These are phyloP conservation scores for Nomada goodeniana DNA, from an alignment of 2,888 invertebrate species.

Conservation along the genomic window DNA sequence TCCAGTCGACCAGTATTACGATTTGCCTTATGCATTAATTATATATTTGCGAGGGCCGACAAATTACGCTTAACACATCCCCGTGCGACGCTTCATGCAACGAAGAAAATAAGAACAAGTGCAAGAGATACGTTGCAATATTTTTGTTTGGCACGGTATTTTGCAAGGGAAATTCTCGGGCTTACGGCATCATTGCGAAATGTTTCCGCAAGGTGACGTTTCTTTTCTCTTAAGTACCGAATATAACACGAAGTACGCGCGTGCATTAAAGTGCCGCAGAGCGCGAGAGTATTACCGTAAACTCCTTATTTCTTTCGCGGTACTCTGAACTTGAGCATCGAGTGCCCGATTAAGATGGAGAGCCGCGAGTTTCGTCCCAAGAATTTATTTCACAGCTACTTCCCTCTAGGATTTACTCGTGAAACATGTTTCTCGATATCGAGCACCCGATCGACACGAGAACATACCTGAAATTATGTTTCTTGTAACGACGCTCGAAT, in stretches of 20 bases:
- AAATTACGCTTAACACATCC: no score
- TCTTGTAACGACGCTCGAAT: no score
- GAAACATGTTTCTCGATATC: not conserved
- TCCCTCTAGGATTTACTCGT: not conserved
- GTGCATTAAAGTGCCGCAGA: not conserved
- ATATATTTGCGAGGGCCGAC: no score
- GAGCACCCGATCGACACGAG: no score
- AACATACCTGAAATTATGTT: no score
- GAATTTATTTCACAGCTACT: not conserved
- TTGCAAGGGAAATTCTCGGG: not conserved
- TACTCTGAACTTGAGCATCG: conserved; percentile 2
- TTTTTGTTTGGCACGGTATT: no score
- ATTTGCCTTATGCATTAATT: no score
- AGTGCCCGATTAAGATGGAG: not conserved
- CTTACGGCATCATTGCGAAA: not conserved
- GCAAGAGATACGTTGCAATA: no score
- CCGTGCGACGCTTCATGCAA: no score
- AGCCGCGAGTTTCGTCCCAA: not conserved
- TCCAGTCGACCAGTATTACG: no score
- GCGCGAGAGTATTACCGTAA: not conserved
- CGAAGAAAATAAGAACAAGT: no score
- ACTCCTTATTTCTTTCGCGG: not conserved
- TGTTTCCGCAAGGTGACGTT: not conserved
- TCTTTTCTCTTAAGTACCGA: not conserved
- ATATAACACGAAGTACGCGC: not conserved